A percentile compares a stretch with the other conserved stretches of the same genome.
Conservation (phyloP, 2,113 vertebrate species). For the Sorex araneus region DNA sequence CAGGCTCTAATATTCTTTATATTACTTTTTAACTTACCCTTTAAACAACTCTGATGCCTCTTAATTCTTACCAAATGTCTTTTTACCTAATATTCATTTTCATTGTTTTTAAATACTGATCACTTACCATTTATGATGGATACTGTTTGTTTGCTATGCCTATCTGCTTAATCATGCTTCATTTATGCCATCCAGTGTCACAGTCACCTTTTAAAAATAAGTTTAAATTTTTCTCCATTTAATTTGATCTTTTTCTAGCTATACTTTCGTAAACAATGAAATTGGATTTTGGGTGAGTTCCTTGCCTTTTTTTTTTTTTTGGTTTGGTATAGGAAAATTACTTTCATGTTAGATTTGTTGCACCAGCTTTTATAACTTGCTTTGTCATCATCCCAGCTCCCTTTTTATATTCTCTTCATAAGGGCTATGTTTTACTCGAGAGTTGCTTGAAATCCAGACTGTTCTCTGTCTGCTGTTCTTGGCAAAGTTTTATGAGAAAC, state of each 20-base stretch:
- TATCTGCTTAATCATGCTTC: not conserved
- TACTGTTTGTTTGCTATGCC: not conserved
- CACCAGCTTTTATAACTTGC: slow-evolving; percentile 2
- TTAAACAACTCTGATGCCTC: not conserved
- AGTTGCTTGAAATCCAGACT: slow-evolving; percentile 5
- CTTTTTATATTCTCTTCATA: slow-evolving; percentile 2
- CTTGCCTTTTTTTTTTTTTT: slow-evolving; percentile 59
- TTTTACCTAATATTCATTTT: slow-evolving; percentile 30
- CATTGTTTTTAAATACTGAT: not conserved
- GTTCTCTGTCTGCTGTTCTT: not conserved
- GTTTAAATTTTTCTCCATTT: slow-evolving; percentile 10
- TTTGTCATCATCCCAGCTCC: slow-evolving; percentile 9
- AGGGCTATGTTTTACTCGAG: slow-evolving; percentile 25
- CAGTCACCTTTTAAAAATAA: not conserved
- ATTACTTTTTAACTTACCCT: slow-evolving; percentile 7
- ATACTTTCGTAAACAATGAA: slow-evolving; percentile 29
- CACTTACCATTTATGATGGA: not conserved
- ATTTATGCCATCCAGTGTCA: not conserved
- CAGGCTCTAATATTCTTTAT: no score
- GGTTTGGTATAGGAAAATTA: slow-evolving; percentile 30
- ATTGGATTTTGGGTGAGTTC: slow-evolving; percentile 28
- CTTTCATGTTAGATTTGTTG: slow-evolving; percentile 28
- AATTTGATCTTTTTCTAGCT: slow-evolving; percentile 26
- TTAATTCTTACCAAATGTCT: slow-evolving; percentile 14
- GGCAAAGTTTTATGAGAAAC: not conserved